Evolutionary conservation across 2,888 invertebrate genomes (phyloP).

Genomic region (Boloria selene): DNA sequence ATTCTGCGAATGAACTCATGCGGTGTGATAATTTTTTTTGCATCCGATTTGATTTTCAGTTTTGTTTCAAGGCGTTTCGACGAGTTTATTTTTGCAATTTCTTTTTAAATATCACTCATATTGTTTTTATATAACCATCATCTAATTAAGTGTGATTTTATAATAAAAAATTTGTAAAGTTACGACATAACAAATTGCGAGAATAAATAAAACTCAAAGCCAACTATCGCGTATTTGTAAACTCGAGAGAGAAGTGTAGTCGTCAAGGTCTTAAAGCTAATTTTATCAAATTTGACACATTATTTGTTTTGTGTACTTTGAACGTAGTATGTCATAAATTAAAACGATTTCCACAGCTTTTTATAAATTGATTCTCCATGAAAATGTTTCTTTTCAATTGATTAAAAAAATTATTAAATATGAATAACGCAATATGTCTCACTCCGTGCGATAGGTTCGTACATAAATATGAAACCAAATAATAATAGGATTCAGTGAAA

Average conservation of each 20-base stretch:
- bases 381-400: too few relatives aligned
- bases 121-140: background rate
- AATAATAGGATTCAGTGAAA: background rate
- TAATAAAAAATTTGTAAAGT: background rate
- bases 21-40: constrained; percentile 41
- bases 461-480: too few relatives aligned
- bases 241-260: background rate
- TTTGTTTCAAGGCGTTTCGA: constrained; percentile 12
- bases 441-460: too few relatives aligned
- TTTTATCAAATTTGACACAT: background rate
- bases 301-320: background rate
- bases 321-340: background rate
- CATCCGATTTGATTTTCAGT: constrained; percentile 28
- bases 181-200: background rate
- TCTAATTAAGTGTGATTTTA: background rate
- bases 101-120: background rate
- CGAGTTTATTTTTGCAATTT: background rate
- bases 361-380: too few relatives aligned
- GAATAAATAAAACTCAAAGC: background rate
- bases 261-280: background rate
- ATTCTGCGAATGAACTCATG: constrained; percentile 49
- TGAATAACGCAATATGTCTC: too few relatives aligned
- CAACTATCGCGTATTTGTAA: background rate
- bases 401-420: too few relatives aligned
- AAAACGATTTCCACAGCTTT: background rate